These are phyloP conservation scores for Napeogenes inachia DNA, from an alignment of 2,888 invertebrate genomes.

Conservation along the genomic window DNA sequence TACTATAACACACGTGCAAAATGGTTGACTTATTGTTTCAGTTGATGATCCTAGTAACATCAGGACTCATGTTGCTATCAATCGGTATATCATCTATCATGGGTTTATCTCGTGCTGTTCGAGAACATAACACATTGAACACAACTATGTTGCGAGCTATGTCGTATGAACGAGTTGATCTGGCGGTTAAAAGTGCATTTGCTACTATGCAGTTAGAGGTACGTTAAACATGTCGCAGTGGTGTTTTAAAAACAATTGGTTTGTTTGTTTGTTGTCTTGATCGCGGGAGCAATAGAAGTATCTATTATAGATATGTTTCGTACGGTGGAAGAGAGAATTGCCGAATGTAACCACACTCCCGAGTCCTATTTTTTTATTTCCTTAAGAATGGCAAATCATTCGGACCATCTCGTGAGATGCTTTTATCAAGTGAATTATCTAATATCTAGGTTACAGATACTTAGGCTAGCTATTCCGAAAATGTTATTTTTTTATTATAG, in stretches of 20 bases:
- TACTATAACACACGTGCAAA: background rate
- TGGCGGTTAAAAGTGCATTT: conserved; percentile 55
- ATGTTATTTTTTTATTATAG: too few species aligned
- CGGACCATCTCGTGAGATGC: too few species aligned
- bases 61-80: conserved; percentile 56
- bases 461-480: too few species aligned
- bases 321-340: too few species aligned
- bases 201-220: conserved; percentile 68
- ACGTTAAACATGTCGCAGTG: background rate
- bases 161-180: conserved; percentile 45
- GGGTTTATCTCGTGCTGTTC: conserved; percentile 50
- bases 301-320: too few species aligned
- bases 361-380: conserved; percentile 18
- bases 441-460: too few species aligned
- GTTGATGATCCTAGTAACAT: conserved; percentile 56
- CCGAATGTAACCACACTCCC: too few species aligned
- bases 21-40: conserved; percentile 27
- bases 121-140: conserved; percentile 54
- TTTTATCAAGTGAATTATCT: too few species aligned
- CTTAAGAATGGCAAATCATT: background rate
- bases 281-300: too few species aligned
- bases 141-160: conserved; percentile 61
- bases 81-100: conserved; percentile 51
- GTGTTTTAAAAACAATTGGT: too few species aligned
- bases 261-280: too few species aligned